Evolutionary conservation across 2,888 invertebrate genomes (phyloP), one percentile per base, ranked within the genome.

Genomic region (Syrista parreyssii): DNA sequence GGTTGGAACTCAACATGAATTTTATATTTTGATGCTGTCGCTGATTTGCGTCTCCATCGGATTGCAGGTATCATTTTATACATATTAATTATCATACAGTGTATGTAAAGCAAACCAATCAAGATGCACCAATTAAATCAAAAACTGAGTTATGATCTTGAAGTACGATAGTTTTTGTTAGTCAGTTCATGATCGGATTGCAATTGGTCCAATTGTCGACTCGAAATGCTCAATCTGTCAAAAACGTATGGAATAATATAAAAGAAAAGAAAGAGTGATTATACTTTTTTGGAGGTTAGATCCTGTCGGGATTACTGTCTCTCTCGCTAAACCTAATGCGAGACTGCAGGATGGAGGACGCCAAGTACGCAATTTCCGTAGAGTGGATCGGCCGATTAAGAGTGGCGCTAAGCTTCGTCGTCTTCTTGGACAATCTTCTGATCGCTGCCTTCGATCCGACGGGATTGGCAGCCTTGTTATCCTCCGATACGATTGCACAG

Each of bases 1-100:
- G 88, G 96, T 96, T 68, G 97, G 97, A 9, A 94, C 95, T 71
- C 95, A 95, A 87, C 97, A 97, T 91, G 96, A 97, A 91, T 97
- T 97, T 92, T 98, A 97, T 91, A 95, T 95, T 71, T 92, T 97
- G 68, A 95, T 97, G 93, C 92, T 98, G 23, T 94, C 94, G 30
- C 93, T 97, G 77, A 97, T 98, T 82, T 95, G 95, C 75, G 93
- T 96, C 55, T 97, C 97, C 12, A 97, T 98, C 80, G 94, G 96
- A 34, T 92, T 98, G 81, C 98, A 98, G 96, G 97, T 97, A 92
- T 55, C 55, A 55, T 15, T 55, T 55, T 23, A 55, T 2, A 23
- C 9, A 55, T 55, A 55, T 15, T 40, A 23, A 23, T 23, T 55
- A 2, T 23, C 9, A 55, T 23, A 55, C 1, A 55, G 9, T 55